These are phyloP conservation scores for Coregonus sp. DNA, from an alignment of 2,797 vertebrate genomes.

Conservation along the genomic window DNA sequence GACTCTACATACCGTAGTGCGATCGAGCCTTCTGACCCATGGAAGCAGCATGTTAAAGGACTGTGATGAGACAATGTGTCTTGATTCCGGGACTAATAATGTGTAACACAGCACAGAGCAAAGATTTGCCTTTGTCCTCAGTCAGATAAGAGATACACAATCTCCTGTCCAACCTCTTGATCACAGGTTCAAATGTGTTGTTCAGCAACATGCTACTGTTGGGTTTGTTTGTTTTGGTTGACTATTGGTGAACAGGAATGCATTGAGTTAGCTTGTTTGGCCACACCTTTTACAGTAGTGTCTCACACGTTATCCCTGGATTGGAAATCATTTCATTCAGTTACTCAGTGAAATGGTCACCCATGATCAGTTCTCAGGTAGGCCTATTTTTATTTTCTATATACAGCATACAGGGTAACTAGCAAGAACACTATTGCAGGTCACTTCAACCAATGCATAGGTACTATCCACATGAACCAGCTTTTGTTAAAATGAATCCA, in stretches of 20 bases:
- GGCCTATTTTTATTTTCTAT: constrained; percentile 19
- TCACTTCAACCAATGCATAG: constrained; percentile 25
- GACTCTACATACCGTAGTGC: constrained; percentile 8
- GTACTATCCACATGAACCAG: constrained; percentile 25
- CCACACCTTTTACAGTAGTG: constrained; percentile 49
- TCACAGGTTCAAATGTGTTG: constrained; percentile 20
- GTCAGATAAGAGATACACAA: constrained; percentile 22
- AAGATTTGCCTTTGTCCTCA: constrained; percentile 50
- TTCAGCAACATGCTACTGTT: constrained; percentile 22
- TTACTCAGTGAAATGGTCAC: constrained; percentile 25
- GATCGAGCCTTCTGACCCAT: not conserved
- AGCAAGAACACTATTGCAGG: constrained; percentile 6
- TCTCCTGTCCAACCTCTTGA: not conserved
- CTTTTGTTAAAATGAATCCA: constrained; percentile 18
- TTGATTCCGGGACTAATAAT: constrained; percentile 60
- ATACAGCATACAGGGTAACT: constrained; percentile 15
- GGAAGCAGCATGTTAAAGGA: not conserved
- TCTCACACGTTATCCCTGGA: not conserved
- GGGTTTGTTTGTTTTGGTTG: constrained; percentile 42
- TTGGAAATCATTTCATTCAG: constrained; percentile 5
- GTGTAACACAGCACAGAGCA: constrained; percentile 41
- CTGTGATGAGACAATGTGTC: constrained; percentile 33
- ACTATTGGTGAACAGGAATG: constrained; percentile 34
- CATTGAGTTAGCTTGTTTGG: constrained; percentile 36
- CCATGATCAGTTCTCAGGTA: constrained; percentile 65